These are phyloP conservation scores for Falco punctatus DNA, from an alignment of 2,113 vertebrate genomes.

Conservation along the genomic window DNA sequence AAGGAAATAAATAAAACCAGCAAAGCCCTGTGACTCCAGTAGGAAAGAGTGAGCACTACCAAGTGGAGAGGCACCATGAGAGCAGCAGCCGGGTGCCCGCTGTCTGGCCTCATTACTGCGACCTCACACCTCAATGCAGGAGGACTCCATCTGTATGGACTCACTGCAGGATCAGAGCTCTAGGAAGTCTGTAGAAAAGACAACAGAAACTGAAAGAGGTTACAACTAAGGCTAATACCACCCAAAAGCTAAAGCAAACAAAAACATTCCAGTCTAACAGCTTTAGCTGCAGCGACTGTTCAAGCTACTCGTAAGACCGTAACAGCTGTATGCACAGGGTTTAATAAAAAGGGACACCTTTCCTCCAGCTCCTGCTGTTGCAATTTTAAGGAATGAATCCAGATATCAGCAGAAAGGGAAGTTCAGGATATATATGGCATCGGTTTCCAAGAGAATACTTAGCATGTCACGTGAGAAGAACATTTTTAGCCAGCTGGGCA, in stretches of 20 bases:
- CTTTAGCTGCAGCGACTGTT: neutral
- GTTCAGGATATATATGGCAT: neutral
- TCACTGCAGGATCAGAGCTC: neutral
- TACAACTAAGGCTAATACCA: constrained; percentile 25
- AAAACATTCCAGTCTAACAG: neutral
- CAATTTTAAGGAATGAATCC: neutral
- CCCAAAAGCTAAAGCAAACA: constrained; percentile 44
- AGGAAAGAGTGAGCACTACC: accelerated
- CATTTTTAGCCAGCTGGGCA: constrained; percentile 51
- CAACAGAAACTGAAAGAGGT: constrained; percentile 21
- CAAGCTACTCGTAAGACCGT: neutral
- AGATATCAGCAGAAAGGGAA: neutral
- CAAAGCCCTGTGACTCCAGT: accelerated
- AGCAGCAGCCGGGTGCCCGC: accelerated
- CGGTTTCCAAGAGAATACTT: constrained; percentile 27
- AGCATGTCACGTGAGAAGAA: neutral
- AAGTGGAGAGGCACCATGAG: neutral
- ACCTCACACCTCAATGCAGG: neutral
- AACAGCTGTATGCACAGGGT: neutral
- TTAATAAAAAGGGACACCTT: neutral
- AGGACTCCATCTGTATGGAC: neutral
- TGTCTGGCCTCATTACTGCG: neutral
- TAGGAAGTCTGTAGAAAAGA: neutral
- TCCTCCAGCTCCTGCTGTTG: neutral
- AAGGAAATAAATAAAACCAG: neutral